These are phyloP conservation scores for Agriopis leucophaearia DNA, from an alignment of 2,888 invertebrate species.

Conservation along the genomic window DNA sequence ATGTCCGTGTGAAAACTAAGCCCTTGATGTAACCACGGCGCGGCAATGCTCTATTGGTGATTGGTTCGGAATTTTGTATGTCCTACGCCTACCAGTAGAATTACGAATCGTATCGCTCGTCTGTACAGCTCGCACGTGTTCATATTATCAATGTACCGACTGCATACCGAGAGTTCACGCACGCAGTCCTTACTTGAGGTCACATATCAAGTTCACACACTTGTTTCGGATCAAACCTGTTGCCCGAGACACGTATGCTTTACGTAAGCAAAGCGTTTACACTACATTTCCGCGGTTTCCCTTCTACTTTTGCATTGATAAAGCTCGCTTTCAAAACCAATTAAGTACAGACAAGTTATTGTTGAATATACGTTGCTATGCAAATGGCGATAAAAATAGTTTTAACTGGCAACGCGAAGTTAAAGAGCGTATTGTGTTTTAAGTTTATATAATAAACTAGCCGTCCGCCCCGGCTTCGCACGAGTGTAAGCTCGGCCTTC, in stretches of 20 bases:
- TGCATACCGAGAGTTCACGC: constrained; percentile 62
- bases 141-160: constrained; percentile 55
- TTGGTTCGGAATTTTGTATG: too few species aligned
- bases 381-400: constrained; percentile 34
- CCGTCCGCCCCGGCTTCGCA: too few species aligned
- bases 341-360: constrained; percentile 17
- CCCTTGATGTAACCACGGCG: too few species aligned
- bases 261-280: constrained; percentile 48
- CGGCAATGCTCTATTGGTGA: too few species aligned
- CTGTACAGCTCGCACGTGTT: constrained; percentile 60
- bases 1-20: too few species aligned
- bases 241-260: constrained; percentile 48
- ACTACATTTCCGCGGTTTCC: constrained; percentile 56
- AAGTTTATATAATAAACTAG: too few species aligned
- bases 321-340: constrained; percentile 38
- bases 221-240: constrained; percentile 62
- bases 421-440: too few species aligned
- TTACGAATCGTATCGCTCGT: constrained; percentile 47
- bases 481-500: too few species aligned
- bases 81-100: background rate
- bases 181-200: constrained; percentile 72
- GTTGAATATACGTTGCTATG: constrained; percentile 34
- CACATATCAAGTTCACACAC: constrained; percentile 81
- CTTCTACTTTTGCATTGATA: constrained; percentile 53
- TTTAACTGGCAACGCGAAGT: constrained; percentile 45